Evolutionary conservation across 64 coral and sea anemone species (phyloP).

Genomic region (Actinia tenebrosa): DNA sequence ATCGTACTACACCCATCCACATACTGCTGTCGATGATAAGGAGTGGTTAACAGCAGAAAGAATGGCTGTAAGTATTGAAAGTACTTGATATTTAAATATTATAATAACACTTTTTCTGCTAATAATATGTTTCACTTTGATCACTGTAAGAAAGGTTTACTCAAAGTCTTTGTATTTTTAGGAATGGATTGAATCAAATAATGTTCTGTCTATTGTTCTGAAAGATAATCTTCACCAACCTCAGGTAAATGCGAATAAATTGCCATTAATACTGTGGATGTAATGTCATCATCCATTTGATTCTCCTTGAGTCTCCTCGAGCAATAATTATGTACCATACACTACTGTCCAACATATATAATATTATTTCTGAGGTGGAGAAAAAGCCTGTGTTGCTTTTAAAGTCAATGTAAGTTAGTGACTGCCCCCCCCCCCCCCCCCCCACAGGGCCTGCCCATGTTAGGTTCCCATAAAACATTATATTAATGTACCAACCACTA

Average conservation of each 20-base stretch:
- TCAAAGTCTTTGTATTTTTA: slow-evolving; percentile 7
- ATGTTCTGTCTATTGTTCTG: slow-evolving; percentile 93
- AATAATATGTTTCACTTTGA: neutral
- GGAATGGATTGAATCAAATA: slow-evolving; percentile 99
- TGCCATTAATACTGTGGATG: too few species aligned
- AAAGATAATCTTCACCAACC: slow-evolving; percentile 99
- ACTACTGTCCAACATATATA: too few species aligned
- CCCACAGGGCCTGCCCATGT: too few species aligned
- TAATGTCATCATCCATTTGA: too few species aligned
- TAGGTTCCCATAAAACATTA: too few species aligned
- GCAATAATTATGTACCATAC: too few species aligned
- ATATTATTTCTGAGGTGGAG: too few species aligned
- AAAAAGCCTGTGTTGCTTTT: too few species aligned
- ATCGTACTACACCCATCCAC: slow-evolving; percentile 95
- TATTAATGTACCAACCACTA: too few species aligned
- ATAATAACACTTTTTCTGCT: neutral
- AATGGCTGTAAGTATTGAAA: slow-evolving; percentile 80
- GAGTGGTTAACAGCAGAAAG: slow-evolving; percentile 97
- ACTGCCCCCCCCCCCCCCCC: too few species aligned
- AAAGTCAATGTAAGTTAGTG: too few species aligned
- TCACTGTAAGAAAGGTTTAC: neutral
- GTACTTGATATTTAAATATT: neutral
- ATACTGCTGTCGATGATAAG: slow-evolving; percentile 80
- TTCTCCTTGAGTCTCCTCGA: too few species aligned
- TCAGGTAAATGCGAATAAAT: slow-evolving; percentile 41